Conservation (phyloP, 2,113 vertebrate species). For the Syrrhaptes paradoxus region DNA sequence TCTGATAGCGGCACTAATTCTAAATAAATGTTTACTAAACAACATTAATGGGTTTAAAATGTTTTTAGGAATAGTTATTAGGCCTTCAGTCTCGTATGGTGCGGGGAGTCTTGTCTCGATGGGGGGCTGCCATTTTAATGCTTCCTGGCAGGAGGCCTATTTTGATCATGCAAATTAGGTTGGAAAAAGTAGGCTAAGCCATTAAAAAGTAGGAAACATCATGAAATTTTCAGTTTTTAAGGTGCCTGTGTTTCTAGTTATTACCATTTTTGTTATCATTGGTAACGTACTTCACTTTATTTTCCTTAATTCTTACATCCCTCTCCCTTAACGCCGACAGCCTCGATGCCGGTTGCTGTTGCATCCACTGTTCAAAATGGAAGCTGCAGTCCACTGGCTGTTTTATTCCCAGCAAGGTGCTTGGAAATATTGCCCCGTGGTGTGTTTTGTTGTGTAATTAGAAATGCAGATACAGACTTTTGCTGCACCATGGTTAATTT, state of each 20-base stretch:
- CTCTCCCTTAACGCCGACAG: not conserved
- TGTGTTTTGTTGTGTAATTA: not conserved
- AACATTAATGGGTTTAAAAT: conserved; percentile 44
- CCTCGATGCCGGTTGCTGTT: not conserved
- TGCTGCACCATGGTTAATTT: not conserved
- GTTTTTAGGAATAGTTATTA: conserved; percentile 59
- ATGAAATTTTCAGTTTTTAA: conserved; percentile 23
- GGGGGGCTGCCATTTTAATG: conserved; percentile 61
- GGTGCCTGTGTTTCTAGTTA: conserved; percentile 27
- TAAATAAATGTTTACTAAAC: conserved; percentile 65
- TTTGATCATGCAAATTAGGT: conserved; percentile 66
- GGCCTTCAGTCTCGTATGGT: not conserved
- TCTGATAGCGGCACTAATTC: not conserved
- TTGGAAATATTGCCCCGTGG: not conserved
- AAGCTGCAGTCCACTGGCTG: not conserved
- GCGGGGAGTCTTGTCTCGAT: conserved; percentile 27
- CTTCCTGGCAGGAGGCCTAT: conserved; percentile 64
- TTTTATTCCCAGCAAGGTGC: conserved; percentile 38
- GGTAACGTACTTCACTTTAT: not conserved
- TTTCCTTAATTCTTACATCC: not conserved
- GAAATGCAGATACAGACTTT: not conserved
- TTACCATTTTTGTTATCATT: not conserved
- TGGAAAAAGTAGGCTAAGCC: conserved; percentile 59
- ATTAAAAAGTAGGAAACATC: conserved; percentile 45
- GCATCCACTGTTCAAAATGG: not conserved